Percentiles rank a stretch among this genome's conserved stretches.
phyloP scores from a whole-genome alignment of 2,797 vertebrate species.

The Hippocampus kuda region DNA sequence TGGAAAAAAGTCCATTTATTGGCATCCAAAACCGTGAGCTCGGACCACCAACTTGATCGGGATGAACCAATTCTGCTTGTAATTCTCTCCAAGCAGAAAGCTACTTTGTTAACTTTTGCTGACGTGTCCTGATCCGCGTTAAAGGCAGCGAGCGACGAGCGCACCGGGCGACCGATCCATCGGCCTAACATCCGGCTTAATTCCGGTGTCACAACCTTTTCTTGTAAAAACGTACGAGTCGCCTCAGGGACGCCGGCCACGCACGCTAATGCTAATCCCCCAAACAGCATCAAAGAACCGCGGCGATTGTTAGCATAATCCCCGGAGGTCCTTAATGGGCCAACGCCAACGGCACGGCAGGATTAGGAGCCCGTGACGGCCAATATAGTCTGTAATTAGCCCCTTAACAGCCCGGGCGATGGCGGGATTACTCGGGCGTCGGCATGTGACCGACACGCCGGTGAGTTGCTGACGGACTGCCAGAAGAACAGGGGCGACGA shows the following conservation, averaged over 20 bases:
- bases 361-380: conserved; percentile 60
- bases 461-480: conserved; percentile 18
- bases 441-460: conserved; percentile 54
- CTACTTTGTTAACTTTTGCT: neutral
- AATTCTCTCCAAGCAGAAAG: neutral
- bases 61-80: too few relatives aligned
- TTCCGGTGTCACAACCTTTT: conserved; percentile 26
- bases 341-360: conserved; percentile 56
- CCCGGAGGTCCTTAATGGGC: conserved; percentile 54
- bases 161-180: neutral
- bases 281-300: conserved; percentile 51
- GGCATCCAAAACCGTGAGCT: too few relatives aligned
- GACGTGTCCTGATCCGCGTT: neutral
- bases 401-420: conserved; percentile 55
- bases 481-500: conserved; percentile 30
- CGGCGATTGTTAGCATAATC: conserved; percentile 64
- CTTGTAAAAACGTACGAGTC: conserved; percentile 13
- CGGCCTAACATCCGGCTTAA: conserved; percentile 8
- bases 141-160: neutral
- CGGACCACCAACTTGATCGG: too few relatives aligned
- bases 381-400: conserved; percentile 63
- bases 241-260: conserved; percentile 34
- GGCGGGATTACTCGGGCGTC: conserved; percentile 57
- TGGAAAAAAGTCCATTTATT: too few relatives aligned
- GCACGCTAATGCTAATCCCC: conserved; percentile 59